Evolutionary conservation across 2,888 invertebrate species (phyloP).

Genomic region (Scelioninae gen. 1): DNA sequence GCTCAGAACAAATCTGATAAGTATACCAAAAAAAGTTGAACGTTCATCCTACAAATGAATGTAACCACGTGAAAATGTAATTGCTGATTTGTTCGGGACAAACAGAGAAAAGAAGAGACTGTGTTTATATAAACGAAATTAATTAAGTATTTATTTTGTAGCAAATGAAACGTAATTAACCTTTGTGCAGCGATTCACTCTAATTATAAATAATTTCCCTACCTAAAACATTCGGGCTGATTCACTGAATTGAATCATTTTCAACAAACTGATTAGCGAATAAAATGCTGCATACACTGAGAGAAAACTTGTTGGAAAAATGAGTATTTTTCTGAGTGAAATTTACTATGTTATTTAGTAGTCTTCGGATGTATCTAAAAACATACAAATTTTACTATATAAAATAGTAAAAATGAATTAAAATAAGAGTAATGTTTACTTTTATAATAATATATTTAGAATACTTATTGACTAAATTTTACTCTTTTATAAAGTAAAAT

Average conservation of each 20-base stretch:
- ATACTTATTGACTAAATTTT: too few relatives aligned
- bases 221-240: constrained; percentile 2
- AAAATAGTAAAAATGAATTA: too few relatives aligned
- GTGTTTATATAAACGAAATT: constrained; percentile 9
- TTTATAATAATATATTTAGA: too few relatives aligned
- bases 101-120: not conserved
- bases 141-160: constrained; percentile 29
- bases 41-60: constrained; percentile 6
- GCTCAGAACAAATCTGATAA: too few relatives aligned
- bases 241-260: not conserved
- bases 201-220: constrained; percentile 25
- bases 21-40: constrained; percentile 13
- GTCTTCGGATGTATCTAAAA: too few relatives aligned
- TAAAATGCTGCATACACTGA: too few relatives aligned
- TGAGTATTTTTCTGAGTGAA: too few relatives aligned
- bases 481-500: too few relatives aligned
- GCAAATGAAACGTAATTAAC: constrained; percentile 34
- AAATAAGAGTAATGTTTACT: too few relatives aligned
- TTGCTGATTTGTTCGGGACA: constrained; percentile 14
- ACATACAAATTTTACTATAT: too few relatives aligned
- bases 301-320: too few relatives aligned
- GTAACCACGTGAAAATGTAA: constrained; percentile 19
- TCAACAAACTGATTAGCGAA: not conserved
- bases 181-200: constrained; percentile 10
- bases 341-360: too few relatives aligned